phyloP scores from a whole-genome alignment of 2,888 invertebrate genomes.

The Platerodrilus igneus region DNA sequence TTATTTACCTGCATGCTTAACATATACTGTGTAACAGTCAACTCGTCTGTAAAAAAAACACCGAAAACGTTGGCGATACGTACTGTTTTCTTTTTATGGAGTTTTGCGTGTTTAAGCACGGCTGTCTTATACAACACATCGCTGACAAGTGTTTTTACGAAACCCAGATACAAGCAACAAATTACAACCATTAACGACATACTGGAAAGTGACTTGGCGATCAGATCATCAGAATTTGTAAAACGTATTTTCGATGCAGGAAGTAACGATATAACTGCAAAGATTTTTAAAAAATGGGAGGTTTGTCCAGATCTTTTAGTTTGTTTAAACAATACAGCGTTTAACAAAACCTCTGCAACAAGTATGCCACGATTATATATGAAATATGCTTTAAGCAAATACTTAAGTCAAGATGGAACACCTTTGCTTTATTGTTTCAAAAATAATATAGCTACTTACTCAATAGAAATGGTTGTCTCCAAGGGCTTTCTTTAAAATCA shows the following conservation, averaged over 20 bases:
- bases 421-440: constrained; percentile 32
- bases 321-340: constrained; percentile 30
- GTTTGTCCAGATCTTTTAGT: constrained; percentile 25
- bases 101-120: constrained; percentile 31
- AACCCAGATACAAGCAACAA: constrained; percentile 30
- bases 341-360: constrained; percentile 29
- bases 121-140: constrained; percentile 33
- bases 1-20: constrained; percentile 20
- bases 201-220: constrained; percentile 27
- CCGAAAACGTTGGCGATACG: constrained; percentile 30
- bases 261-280: constrained; percentile 10
- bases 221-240: constrained; percentile 30
- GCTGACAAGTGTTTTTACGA: constrained; percentile 33
- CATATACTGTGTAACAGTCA: constrained; percentile 26
- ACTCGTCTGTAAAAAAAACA: constrained; percentile 24
- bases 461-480: constrained; percentile 38
- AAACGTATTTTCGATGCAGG: no score
- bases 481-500: constrained; percentile 39
- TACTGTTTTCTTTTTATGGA: constrained; percentile 27
- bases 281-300: constrained; percentile 10
- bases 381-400: constrained; percentile 31
- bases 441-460: constrained; percentile 34
- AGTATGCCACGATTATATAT: constrained; percentile 34
- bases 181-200: constrained; percentile 30
- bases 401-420: constrained; percentile 25